phyloP scores from a whole-genome alignment of 1,140 invertebrate species.

The Drosophila truncata region DNA sequence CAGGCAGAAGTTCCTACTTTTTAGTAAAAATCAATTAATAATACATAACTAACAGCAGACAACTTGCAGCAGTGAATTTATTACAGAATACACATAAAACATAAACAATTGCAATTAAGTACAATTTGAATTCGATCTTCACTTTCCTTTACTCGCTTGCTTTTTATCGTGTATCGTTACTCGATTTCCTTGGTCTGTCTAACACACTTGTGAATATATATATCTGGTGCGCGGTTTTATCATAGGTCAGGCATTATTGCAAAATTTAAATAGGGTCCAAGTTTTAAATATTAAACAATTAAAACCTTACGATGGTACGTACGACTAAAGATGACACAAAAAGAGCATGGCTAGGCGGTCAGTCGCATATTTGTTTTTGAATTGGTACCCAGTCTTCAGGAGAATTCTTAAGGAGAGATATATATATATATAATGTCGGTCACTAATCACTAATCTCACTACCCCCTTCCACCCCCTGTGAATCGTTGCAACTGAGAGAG shows the following conservation, averaged over 20 bases:
- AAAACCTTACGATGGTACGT: conserved; percentile 43
- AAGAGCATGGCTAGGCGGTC: conserved; percentile 26
- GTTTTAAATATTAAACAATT: conserved; percentile 75
- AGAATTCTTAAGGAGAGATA: conserved; percentile 19
- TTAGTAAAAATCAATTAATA: conserved; percentile 73
- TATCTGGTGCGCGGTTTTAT: conserved; percentile 64
- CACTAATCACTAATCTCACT: conserved; percentile 22
- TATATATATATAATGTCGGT: conserved; percentile 35
- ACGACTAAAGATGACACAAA: conserved; percentile 45
- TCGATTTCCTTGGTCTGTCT: conserved; percentile 51
- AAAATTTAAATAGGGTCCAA: conserved; percentile 83
- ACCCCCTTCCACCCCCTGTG: conserved; percentile 5
- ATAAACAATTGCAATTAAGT: conserved; percentile 14
- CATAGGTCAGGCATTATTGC: conserved; percentile 70
- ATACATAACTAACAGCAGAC: conserved; percentile 43
- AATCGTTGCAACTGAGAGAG: conserved; percentile 20
- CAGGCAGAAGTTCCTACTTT: conserved; percentile 82
- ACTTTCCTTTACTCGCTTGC: conserved; percentile 32
- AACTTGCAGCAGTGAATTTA: conserved; percentile 78
- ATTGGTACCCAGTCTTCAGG: conserved; percentile 59
- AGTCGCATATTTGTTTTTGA: conserved; percentile 46
- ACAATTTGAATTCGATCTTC: conserved; percentile 34
- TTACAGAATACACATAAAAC: conserved; percentile 42
- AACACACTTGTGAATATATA: conserved; percentile 53
- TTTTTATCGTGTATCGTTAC: conserved; percentile 28